These are phyloP conservation scores for Sphecodes monilicornis DNA, from an alignment of 2,888 invertebrate genomes.

Conservation along the genomic window DNA sequence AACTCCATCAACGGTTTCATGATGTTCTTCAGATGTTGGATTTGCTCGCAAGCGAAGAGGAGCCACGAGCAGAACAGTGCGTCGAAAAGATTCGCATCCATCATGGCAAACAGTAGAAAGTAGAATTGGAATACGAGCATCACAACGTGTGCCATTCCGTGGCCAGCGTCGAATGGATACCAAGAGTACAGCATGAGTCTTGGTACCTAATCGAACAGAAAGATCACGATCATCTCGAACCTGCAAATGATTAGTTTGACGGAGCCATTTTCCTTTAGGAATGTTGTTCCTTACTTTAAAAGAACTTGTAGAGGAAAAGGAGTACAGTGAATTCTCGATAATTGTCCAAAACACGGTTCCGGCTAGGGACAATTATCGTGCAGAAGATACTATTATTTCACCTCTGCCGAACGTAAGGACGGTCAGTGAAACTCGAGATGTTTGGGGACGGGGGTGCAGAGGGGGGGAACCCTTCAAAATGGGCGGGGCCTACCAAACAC, in stretches of 20 bases:
- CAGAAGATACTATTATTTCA: no score
- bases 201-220: slow-evolving; percentile 85
- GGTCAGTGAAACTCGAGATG: no score
- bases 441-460: no score
- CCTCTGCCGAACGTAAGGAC: no score
- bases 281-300: background rate
- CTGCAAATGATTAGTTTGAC: background rate
- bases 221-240: background rate
- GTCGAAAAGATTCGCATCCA: slow-evolving; percentile 88
- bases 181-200: slow-evolving; percentile 91
- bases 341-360: no score
- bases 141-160: slow-evolving; percentile 89
- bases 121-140: slow-evolving; percentile 90
- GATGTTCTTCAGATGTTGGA: slow-evolving; percentile 93
- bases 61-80: slow-evolving; percentile 94
- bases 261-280: background rate
- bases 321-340: no score
- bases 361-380: no score
- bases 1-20: slow-evolving; percentile 95
- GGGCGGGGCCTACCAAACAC: no score
- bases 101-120: slow-evolving; percentile 88
- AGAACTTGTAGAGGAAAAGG: background rate
- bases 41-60: slow-evolving; percentile 93
- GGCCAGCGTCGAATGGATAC: slow-evolving; percentile 92
- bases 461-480: no score